Percentiles rank a stretch among this genome's conserved stretches.
These are phyloP conservation scores for Plemyria rubiginata DNA, from an alignment of 2,888 invertebrate species.

Conservation along the genomic window DNA sequence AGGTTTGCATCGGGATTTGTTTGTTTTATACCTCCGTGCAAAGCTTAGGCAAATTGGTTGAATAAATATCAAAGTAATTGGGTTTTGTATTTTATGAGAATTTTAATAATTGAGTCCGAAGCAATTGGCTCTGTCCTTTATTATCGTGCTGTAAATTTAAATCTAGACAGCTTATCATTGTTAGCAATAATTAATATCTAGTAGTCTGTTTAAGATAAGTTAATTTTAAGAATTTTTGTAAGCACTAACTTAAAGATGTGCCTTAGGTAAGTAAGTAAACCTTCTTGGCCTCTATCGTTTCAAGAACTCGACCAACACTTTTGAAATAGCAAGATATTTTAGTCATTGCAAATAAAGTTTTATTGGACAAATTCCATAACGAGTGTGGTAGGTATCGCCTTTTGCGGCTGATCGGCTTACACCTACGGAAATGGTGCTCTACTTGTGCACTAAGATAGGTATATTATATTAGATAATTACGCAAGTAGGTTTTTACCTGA, in stretches of 20 bases:
- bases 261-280: background rate
- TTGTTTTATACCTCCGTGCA: slow-evolving; percentile 20
- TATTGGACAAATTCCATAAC: slow-evolving; percentile 24
- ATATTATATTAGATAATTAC: background rate
- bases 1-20: slow-evolving; percentile 31
- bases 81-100: slow-evolving; percentile 11
- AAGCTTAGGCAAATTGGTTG: slow-evolving; percentile 20
- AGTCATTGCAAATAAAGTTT: slow-evolving; percentile 31
- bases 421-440: slow-evolving; percentile 15
- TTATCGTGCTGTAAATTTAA: background rate
- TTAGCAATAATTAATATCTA: background rate
- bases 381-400: slow-evolving; percentile 9
- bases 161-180: background rate
- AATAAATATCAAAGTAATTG: slow-evolving; percentile 21
- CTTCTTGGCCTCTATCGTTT: background rate
- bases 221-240: no score
- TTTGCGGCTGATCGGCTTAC: slow-evolving; percentile 19
- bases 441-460: background rate
- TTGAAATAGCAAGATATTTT: background rate
- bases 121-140: slow-evolving; percentile 11
- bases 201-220: background rate
- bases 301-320: background rate
- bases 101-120: slow-evolving; percentile 11
- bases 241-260: no score
- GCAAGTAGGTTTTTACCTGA: background rate